Percentiles rank a stretch among this genome's conserved stretches.
Conservation (phyloP, 2,797 vertebrate genomes). For the Xenopus petersii region DNA sequence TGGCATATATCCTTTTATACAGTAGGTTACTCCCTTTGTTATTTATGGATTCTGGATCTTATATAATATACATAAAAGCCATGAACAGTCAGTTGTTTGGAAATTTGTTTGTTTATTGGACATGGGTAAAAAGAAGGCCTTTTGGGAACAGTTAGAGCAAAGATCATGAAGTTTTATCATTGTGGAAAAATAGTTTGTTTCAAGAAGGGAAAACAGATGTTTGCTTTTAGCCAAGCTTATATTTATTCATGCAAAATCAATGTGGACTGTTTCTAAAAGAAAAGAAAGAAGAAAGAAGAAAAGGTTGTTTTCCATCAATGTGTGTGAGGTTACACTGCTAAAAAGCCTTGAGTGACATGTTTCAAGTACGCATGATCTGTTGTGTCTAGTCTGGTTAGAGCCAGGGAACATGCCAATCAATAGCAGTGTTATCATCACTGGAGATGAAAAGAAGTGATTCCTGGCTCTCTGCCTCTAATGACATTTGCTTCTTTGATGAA, state of each 20-base stretch:
- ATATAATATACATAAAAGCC: too few relatives aligned
- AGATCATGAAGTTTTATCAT: too few relatives aligned
- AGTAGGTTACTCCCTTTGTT: too few relatives aligned
- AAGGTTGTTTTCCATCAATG: neutral
- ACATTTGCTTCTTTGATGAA: constrained; percentile 75
- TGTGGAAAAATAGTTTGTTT: too few relatives aligned
- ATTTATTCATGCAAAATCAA: neutral
- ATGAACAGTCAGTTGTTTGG: too few relatives aligned
- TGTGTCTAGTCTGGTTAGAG: constrained; percentile 68
- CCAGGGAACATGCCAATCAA: constrained; percentile 76
- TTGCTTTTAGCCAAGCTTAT: neutral
- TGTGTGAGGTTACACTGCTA: neutral
- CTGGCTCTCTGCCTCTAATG: constrained; percentile 66
- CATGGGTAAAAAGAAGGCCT: too few relatives aligned
- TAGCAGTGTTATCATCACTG: constrained; percentile 77
- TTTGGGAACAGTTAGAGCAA: too few relatives aligned
- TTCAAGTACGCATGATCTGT: constrained; percentile 72
- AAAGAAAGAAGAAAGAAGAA: neutral
- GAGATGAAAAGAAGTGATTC: constrained; percentile 82
- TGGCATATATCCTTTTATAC: too few relatives aligned
- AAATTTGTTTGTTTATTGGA: too few relatives aligned
- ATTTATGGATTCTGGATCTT: too few relatives aligned
- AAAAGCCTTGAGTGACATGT: constrained; percentile 64
- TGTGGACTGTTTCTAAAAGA: neutral
- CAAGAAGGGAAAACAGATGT: neutral